phyloP scores from a whole-genome alignment of 2,888 invertebrate species.

The Odontocerum albicorne region DNA sequence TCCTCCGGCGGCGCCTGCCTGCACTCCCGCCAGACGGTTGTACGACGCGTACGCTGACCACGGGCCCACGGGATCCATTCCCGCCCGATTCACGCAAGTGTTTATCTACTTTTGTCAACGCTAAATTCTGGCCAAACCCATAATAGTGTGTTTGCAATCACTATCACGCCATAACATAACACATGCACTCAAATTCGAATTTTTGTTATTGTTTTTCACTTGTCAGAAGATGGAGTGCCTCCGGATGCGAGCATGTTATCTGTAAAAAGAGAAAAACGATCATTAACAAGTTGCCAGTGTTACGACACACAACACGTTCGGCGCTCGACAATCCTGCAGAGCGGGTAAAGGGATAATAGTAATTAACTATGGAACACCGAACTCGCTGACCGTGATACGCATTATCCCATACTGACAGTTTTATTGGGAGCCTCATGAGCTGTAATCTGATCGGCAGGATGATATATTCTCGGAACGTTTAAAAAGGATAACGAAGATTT shows the following conservation, averaged over 20 bases:
- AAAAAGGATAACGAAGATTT: too few species aligned
- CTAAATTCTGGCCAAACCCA: constrained; percentile 24
- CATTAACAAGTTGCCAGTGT: not conserved
- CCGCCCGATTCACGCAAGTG: constrained; percentile 45
- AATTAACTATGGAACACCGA: constrained; percentile 12
- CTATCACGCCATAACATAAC: constrained; percentile 22
- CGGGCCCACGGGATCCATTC: constrained; percentile 90
- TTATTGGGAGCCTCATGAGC: constrained; percentile 10
- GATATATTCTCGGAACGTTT: too few species aligned
- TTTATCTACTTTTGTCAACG: constrained; percentile 11
- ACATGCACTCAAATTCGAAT: constrained; percentile 14
- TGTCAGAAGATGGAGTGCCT: constrained; percentile 3
- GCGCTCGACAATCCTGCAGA: not conserved
- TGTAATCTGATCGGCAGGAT: too few species aligned
- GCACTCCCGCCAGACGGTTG: constrained; percentile 76
- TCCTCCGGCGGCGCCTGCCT: constrained; percentile 67
- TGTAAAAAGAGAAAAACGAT: constrained; percentile 18
- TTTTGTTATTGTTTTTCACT: constrained; percentile 15
- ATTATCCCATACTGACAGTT: constrained; percentile 11
- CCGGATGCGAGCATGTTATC: constrained; percentile 17
- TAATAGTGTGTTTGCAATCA: constrained; percentile 19
- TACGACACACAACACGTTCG: not conserved
- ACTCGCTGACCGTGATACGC: constrained; percentile 12
- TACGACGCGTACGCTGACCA: constrained; percentile 84
- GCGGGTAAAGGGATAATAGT: constrained; percentile 6